These are phyloP conservation scores for Rhamnusium bicolor DNA, from an alignment of 2,888 invertebrate genomes.

Conservation along the genomic window DNA sequence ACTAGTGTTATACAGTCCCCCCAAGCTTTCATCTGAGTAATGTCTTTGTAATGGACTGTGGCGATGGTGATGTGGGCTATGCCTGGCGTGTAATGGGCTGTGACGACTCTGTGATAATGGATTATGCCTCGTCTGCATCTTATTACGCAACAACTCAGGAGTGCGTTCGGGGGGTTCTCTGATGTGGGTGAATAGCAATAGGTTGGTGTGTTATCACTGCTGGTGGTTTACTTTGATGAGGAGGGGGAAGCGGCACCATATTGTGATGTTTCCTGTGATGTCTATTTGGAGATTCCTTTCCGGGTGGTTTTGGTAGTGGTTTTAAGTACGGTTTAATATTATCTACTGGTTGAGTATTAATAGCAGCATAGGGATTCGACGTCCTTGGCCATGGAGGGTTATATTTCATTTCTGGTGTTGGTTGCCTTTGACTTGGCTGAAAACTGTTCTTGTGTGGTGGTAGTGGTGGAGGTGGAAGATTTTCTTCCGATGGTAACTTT, in stretches of 20 bases:
- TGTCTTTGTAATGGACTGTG: slow-evolving; percentile 76
- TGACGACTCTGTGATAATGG: slow-evolving; percentile 59
- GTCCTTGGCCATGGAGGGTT: slow-evolving; percentile 79
- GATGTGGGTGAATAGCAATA: slow-evolving; percentile 47
- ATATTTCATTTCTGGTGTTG: slow-evolving; percentile 67
- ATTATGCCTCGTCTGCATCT: slow-evolving; percentile 65
- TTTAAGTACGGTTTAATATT: slow-evolving; percentile 73
- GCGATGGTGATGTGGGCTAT: slow-evolving; percentile 66
- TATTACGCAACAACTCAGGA: slow-evolving; percentile 64
- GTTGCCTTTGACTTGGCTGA: slow-evolving; percentile 50
- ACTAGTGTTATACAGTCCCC: slow-evolving; percentile 67
- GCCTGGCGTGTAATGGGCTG: slow-evolving; percentile 64
- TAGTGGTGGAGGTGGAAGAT: slow-evolving; percentile 76
- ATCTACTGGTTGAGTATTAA: slow-evolving; percentile 54
- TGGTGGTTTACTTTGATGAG: slow-evolving; percentile 57
- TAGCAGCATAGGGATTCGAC: slow-evolving; percentile 68
- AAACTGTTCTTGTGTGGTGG: slow-evolving; percentile 73
- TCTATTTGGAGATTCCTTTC: slow-evolving; percentile 69
- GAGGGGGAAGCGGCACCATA: slow-evolving; percentile 58
- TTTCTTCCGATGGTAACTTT: slow-evolving; percentile 72
- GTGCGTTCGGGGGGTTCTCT: slow-evolving; percentile 62
- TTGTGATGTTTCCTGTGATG: slow-evolving; percentile 64
- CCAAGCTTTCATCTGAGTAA: slow-evolving; percentile 79
- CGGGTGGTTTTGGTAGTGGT: slow-evolving; percentile 75
- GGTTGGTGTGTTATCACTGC: slow-evolving; percentile 52